Evolutionary conservation across 1,140 invertebrate genomes (phyloP).

Genomic region (Orchestia grillus): DNA sequence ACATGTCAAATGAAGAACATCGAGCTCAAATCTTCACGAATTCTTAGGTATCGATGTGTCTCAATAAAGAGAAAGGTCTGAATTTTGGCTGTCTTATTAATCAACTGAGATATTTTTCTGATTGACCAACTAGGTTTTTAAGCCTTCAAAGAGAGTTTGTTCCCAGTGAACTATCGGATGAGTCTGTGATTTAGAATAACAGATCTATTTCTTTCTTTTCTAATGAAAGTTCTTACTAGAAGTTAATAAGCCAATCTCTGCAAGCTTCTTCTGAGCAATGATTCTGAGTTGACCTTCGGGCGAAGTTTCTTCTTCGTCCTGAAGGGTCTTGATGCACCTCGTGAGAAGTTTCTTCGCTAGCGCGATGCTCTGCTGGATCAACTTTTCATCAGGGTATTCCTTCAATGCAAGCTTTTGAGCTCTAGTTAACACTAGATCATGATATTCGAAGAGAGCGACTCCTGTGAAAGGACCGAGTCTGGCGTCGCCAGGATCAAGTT

Average conservation of each 20-base stretch:
- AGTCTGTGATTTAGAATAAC: neutral
- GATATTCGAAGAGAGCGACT: slow-evolving; percentile 24
- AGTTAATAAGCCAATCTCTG: neutral
- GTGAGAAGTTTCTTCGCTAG: neutral
- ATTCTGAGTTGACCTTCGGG: slow-evolving; percentile 4
- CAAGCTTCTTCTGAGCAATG: slow-evolving; percentile 23
- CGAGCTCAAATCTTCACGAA: neutral
- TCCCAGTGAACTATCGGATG: neutral
- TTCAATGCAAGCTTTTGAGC: neutral
- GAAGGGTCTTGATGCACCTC: neutral
- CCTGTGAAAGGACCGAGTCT: slow-evolving; percentile 12
- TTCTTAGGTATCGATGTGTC: neutral
- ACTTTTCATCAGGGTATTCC: slow-evolving; percentile 34
- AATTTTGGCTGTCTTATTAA: neutral
- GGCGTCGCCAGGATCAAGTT: slow-evolving; percentile 13
- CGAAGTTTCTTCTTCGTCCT: slow-evolving; percentile 15
- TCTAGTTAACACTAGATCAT: neutral
- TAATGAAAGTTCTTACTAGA: neutral
- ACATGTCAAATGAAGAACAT: too few relatives aligned
- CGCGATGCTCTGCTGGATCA: neutral
- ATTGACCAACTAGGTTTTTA: neutral
- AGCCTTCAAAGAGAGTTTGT: neutral
- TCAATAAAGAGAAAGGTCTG: neutral
- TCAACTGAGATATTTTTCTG: neutral
- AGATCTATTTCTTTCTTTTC: neutral